Conservation (phyloP, 2,888 invertebrate genomes). For the Operophtera brumata region DNA sequence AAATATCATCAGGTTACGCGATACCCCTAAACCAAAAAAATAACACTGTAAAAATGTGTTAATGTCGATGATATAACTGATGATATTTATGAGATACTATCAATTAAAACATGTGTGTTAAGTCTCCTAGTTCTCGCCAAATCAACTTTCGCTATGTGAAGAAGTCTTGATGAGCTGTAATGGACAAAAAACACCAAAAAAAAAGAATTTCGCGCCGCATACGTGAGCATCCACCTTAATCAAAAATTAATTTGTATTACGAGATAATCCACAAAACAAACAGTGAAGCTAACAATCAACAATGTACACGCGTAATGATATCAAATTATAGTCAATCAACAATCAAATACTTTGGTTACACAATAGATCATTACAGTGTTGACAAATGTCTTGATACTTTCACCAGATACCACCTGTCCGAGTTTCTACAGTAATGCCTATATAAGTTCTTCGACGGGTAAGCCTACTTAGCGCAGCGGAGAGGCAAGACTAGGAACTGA, state of each 20-base stretch:
- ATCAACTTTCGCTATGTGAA: too few species aligned
- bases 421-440: conserved; percentile 30
- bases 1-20: too few species aligned
- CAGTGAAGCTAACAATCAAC: not conserved
- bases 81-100: too few species aligned
- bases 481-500: not conserved
- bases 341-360: conserved; percentile 31
- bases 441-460: conserved; percentile 15
- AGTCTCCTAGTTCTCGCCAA: too few species aligned
- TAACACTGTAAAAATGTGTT: too few species aligned
- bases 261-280: conserved; percentile 5
- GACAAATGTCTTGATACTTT: conserved; percentile 42
- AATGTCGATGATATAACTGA: too few species aligned
- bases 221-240: too few species aligned
- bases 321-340: conserved; percentile 43
- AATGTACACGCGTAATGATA: conserved; percentile 32
- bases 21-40: too few species aligned
- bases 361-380: conserved; percentile 34
- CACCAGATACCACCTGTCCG: conserved; percentile 34
- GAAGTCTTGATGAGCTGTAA: too few species aligned
- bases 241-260: not conserved
- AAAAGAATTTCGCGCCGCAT: not conserved
- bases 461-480: not conserved
- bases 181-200: not conserved
- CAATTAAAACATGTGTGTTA: too few species aligned